Percentiles rank a stretch among this genome's conserved stretches.
These are phyloP conservation scores for Tetragonisca angustula DNA, from an alignment of 2,888 invertebrate genomes.

Conservation along the genomic window DNA sequence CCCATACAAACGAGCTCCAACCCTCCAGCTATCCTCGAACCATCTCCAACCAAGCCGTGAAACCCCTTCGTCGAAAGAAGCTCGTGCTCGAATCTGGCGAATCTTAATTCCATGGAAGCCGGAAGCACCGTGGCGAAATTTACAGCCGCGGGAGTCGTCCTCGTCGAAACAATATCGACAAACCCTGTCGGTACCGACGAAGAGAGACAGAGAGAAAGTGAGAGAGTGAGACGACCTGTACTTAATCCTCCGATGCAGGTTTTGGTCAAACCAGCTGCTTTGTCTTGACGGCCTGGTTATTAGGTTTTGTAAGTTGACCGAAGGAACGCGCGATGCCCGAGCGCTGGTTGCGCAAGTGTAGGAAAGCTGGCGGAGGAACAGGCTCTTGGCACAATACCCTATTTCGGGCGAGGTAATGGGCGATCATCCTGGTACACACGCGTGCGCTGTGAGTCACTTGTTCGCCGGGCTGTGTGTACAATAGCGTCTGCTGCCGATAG, in stretches of 20 bases:
- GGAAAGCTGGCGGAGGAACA: slow-evolving; percentile 55
- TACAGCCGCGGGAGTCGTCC: not conserved
- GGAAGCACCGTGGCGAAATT: slow-evolving; percentile 6
- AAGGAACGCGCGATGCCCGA: slow-evolving; percentile 34
- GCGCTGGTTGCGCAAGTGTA: slow-evolving; percentile 10
- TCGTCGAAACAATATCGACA: slow-evolving; percentile 44
- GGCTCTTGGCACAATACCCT: slow-evolving; percentile 72
- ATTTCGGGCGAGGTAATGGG: slow-evolving; percentile 77
- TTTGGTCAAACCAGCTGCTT: slow-evolving; percentile 49
- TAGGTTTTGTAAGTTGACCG: slow-evolving; percentile 67
- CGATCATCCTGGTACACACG: slow-evolving; percentile 69
- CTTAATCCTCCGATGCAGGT: slow-evolving; percentile 34
- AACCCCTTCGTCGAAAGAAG: slow-evolving; percentile 4
- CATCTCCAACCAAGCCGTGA: not conserved
- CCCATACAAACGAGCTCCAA: slow-evolving; percentile 1
- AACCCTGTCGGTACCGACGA: slow-evolving; percentile 15
- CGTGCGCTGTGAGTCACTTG: slow-evolving; percentile 59
- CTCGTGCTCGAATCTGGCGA: not conserved
- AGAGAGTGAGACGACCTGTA: not conserved
- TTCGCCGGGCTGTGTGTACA: slow-evolving; percentile 54
- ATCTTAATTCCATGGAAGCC: slow-evolving; percentile 19
- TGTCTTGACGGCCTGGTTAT: slow-evolving; percentile 59
- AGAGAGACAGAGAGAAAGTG: not conserved
- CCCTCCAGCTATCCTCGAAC: not conserved
- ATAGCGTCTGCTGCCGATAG: slow-evolving; percentile 45